These are phyloP conservation scores for Tenrec ecaudatus DNA, from an alignment of 2,113 vertebrate genomes.

Conservation along the genomic window DNA sequence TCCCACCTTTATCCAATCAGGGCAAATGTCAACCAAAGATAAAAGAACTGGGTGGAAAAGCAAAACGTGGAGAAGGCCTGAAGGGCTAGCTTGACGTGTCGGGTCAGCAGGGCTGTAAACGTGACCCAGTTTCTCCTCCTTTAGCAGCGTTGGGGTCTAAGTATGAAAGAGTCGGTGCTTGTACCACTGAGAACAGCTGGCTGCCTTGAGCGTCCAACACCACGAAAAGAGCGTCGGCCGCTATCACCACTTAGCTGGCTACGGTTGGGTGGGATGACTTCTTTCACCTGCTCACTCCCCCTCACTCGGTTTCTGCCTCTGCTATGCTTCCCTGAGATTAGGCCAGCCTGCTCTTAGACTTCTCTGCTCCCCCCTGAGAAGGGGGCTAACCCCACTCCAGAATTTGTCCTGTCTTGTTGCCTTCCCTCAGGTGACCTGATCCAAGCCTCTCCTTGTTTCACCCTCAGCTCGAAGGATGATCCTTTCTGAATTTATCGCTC, in stretches of 20 bases:
- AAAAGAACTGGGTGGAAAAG: background rate
- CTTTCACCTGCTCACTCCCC: background rate
- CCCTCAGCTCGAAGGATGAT: background rate
- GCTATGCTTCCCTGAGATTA: constrained; percentile 21
- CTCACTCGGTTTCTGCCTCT: constrained; percentile 37
- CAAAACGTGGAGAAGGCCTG: background rate
- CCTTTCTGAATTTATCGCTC: background rate
- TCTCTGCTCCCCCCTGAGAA: background rate
- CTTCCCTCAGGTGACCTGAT: background rate
- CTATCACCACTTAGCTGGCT: background rate
- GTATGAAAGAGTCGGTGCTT: background rate
- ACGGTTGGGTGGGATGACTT: background rate
- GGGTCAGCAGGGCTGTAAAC: background rate
- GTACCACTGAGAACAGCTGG: background rate
- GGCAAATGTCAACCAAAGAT: background rate
- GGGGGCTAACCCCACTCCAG: background rate
- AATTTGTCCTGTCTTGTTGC: background rate
- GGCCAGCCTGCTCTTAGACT: background rate
- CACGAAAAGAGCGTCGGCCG: fast-evolving
- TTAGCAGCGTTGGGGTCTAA: background rate
- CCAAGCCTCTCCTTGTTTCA: background rate
- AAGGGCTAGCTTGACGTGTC: background rate
- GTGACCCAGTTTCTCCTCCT: background rate
- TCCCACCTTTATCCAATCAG: background rate
- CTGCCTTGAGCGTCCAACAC: background rate